These are phyloP conservation scores for Machimus atricapillus DNA, from an alignment of 2,888 invertebrate species.

Conservation along the genomic window DNA sequence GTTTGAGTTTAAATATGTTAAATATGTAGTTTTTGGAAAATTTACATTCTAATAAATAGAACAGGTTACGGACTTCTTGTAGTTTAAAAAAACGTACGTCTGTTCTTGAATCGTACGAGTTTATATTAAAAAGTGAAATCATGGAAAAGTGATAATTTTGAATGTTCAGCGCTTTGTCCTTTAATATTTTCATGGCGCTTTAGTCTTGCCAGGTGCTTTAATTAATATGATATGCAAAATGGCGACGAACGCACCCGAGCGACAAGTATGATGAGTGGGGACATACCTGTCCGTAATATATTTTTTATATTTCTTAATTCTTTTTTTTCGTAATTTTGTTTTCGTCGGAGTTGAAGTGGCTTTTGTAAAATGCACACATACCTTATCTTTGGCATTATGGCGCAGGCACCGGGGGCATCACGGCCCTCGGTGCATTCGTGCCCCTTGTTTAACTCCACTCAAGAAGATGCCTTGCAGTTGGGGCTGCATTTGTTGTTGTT, in stretches of 20 bases:
- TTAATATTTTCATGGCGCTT: background rate
- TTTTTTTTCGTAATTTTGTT: background rate
- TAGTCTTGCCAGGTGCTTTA: background rate
- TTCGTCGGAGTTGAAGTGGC: background rate
- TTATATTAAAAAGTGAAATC: background rate
- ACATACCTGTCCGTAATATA: background rate
- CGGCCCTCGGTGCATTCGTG: background rate
- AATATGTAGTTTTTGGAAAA: no score
- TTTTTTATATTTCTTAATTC: background rate
- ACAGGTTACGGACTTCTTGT: no score
- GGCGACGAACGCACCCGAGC: background rate
- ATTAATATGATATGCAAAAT: background rate
- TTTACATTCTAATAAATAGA: no score
- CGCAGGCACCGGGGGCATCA: background rate
- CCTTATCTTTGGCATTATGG: conserved; percentile 12
- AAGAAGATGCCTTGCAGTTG: background rate
- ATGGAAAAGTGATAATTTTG: background rate
- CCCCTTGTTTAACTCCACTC: conserved; percentile 16
- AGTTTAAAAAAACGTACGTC: no score
- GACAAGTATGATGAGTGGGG: background rate
- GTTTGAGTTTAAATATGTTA: no score
- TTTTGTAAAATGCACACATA: conserved; percentile 19
- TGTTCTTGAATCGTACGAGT: no score
- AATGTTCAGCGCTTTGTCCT: background rate
- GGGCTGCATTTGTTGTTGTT: conserved; percentile 18